Evolutionary conservation across 2,113 vertebrate species (phyloP).

Genomic region (Tapirus terrestris): DNA sequence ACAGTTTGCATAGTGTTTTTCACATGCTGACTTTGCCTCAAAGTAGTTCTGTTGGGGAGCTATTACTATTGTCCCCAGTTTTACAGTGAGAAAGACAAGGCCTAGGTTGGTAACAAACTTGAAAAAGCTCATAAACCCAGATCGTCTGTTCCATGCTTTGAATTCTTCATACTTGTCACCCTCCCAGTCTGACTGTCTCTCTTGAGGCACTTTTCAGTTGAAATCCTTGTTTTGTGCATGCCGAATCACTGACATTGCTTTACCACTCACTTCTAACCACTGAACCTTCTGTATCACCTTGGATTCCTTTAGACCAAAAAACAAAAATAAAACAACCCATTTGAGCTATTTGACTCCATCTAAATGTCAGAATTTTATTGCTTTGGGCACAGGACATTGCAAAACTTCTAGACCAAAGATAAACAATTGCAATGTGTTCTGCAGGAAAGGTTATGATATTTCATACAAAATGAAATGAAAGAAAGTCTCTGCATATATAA

Average conservation of each 20-base stretch:
- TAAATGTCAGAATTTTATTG: constrained; percentile 60
- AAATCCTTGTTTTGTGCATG: not conserved
- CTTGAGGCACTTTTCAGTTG: not conserved
- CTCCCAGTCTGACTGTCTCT: not conserved
- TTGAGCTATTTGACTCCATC: constrained; percentile 48
- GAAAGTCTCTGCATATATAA: not conserved
- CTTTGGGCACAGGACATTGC: constrained; percentile 23
- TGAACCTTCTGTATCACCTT: not conserved
- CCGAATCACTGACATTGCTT: not conserved
- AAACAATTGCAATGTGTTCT: constrained; percentile 19
- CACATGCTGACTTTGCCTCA: not conserved
- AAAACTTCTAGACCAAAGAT: constrained; percentile 10
- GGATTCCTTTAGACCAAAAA: constrained; percentile 33
- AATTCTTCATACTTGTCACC: not conserved
- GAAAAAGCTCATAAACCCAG: not conserved
- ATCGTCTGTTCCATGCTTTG: not conserved
- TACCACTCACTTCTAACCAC: not conserved
- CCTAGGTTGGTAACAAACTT: not conserved
- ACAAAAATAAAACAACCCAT: not conserved
- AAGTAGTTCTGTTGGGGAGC: not conserved
- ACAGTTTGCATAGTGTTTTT: not conserved
- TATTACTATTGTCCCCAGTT: not conserved
- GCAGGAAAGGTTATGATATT: constrained; percentile 58
- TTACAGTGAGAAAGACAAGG: not conserved
- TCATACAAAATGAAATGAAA: constrained; percentile 3